These are phyloP conservation scores for Brotula barbata DNA, from an alignment of 2,797 vertebrate species.

Conservation along the genomic window DNA sequence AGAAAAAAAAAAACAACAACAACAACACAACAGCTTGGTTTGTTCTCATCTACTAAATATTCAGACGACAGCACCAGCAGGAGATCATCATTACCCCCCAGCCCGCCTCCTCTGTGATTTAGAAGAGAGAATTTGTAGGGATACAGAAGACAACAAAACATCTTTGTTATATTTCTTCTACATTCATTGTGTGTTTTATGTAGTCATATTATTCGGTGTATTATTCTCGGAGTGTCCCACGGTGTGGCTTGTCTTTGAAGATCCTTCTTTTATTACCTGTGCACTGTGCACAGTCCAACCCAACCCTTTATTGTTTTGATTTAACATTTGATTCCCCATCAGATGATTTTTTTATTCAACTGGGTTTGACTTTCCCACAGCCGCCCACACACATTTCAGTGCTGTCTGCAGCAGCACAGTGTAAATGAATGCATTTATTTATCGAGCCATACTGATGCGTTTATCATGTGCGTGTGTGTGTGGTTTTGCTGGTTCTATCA, in stretches of 20 bases:
- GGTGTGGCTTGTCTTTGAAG: constrained; percentile 11
- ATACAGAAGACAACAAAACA: constrained; percentile 66
- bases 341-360: constrained; percentile 3
- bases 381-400: constrained; percentile 6
- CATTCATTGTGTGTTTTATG: constrained; percentile 24
- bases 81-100: constrained; percentile 58
- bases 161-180: constrained; percentile 30
- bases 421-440: neutral
- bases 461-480: neutral
- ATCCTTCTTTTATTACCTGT: constrained; percentile 7
- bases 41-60: constrained; percentile 64
- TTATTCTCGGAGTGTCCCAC: constrained; percentile 30
- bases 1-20: constrained; percentile 7
- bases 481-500: too few relatives aligned
- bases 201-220: constrained; percentile 13
- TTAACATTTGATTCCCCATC: constrained; percentile 4
- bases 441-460: neutral
- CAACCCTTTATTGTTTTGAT: constrained; percentile 2
- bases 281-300: constrained; percentile 12
- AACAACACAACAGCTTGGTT: neutral
- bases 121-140: constrained; percentile 56
- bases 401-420: constrained; percentile 4
- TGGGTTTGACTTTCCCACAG: constrained; percentile 8
- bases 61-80: constrained; percentile 62
- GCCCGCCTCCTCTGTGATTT: constrained; percentile 45